These are phyloP conservation scores for Ornithoptera alexandrae DNA, from an alignment of 2,888 invertebrate genomes.

Conservation along the genomic window DNA sequence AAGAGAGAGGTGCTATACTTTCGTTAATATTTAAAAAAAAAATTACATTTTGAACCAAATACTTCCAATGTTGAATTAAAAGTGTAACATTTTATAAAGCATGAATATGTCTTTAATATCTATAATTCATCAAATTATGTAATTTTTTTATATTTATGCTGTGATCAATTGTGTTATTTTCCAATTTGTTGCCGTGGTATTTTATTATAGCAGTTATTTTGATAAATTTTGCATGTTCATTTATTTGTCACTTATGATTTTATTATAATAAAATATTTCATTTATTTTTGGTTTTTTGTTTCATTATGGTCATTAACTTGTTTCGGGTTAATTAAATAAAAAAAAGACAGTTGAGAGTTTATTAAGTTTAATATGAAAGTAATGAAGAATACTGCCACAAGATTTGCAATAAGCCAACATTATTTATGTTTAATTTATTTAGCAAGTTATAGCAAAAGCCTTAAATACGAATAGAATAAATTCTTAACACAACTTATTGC, in stretches of 20 bases:
- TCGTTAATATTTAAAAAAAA: too few relatives aligned
- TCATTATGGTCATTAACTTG: conserved; percentile 8
- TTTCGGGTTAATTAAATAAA: conserved; percentile 35
- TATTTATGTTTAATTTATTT: conserved; percentile 53
- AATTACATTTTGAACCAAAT: too few relatives aligned
- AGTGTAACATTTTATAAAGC: background rate
- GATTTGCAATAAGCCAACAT: conserved; percentile 71
- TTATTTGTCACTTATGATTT: conserved; percentile 8
- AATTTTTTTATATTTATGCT: background rate
- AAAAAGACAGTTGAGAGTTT: conserved; percentile 51
- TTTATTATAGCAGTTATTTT: conserved; percentile 9
- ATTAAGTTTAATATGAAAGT: conserved; percentile 71
- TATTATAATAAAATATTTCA: conserved; percentile 22
- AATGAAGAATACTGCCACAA: conserved; percentile 58
- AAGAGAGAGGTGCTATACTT: too few relatives aligned
- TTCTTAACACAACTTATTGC: conserved; percentile 60
- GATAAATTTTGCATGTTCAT: conserved; percentile 16
- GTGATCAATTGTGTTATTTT: conserved; percentile 20
- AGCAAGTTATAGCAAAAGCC: conserved; percentile 72
- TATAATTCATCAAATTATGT: background rate
- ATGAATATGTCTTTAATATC: background rate
- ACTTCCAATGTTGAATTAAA: too few relatives aligned
- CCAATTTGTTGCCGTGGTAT: conserved; percentile 16
- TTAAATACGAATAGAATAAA: conserved; percentile 63
- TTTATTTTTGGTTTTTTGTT: conserved; percentile 30